Percentiles rank a stretch among this genome's conserved stretches.
phyloP scores from a whole-genome alignment of 2,113 vertebrate genomes.

The Circaetus gallicus region DNA sequence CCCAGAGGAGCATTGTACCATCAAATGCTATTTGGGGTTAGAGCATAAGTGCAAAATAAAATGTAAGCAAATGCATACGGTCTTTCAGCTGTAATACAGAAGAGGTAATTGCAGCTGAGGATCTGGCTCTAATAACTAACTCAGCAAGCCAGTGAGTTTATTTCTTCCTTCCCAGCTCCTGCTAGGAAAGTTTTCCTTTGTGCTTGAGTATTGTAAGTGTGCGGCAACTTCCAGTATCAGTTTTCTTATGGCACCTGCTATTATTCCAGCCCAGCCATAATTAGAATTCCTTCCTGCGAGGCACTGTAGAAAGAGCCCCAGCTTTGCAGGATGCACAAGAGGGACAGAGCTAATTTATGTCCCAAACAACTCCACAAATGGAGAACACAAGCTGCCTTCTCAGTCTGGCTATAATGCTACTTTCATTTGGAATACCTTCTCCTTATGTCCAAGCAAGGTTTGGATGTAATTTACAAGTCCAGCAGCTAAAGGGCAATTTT shows the following conservation, averaged over 20 bases:
- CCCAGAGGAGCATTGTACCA: not conserved
- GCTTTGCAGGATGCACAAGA: no score
- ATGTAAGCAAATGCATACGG: not conserved
- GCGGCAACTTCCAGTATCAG: not conserved
- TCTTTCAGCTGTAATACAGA: not conserved
- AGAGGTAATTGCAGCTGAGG: not conserved
- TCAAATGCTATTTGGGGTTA: not conserved
- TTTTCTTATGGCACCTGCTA: not conserved
- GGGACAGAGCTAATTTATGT: not conserved
- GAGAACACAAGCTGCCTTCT: not conserved
- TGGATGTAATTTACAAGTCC: not conserved
- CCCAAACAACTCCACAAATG: not conserved
- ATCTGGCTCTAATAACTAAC: not conserved
- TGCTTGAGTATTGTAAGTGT: not conserved
- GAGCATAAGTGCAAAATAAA: not conserved
- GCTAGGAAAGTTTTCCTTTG: not conserved
- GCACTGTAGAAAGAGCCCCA: no score
- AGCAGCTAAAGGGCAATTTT: not conserved
- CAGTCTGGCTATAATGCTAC: not conserved
- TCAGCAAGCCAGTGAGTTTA: not conserved
- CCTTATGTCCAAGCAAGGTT: not conserved
- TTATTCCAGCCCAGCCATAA: not conserved
- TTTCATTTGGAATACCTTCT: not conserved
- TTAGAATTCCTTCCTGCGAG: not conserved
- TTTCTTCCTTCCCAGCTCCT: not conserved